Conservation (phyloP, 37 sponge, comb jelly and placozoan genomes). For the Haliclona indistincta region DNA sequence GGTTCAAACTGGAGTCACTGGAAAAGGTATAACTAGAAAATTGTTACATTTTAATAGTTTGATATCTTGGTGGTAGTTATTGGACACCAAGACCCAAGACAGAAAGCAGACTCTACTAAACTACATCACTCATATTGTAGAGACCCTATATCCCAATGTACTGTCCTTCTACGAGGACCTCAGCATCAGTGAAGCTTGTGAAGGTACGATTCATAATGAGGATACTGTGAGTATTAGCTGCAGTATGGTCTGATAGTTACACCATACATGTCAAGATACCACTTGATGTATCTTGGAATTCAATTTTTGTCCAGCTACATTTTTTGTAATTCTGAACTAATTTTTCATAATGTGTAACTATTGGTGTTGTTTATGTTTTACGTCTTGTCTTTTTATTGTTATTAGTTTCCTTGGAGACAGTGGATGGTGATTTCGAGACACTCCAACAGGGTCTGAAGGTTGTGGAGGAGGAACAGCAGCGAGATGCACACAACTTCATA, state of each 20-base stretch:
- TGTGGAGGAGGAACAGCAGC: conserved; percentile 47
- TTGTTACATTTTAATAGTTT: not conserved
- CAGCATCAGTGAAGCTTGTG: conserved; percentile 48
- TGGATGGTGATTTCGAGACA: conserved; percentile 53
- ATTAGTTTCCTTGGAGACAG: conserved; percentile 69
- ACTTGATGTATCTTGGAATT: too few species aligned
- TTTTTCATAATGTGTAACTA: not conserved
- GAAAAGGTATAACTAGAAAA: conserved; percentile 41
- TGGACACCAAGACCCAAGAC: conserved; percentile 62
- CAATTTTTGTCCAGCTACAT: too few species aligned
- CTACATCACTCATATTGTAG: conserved; percentile 74
- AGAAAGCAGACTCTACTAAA: conserved; percentile 68
- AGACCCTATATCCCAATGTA: conserved; percentile 66
- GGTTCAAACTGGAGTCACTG: conserved; percentile 82
- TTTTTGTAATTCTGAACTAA: not conserved
- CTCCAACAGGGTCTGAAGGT: conserved; percentile 62
- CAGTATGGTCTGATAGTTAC: too few species aligned
- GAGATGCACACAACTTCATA: conserved; percentile 71
- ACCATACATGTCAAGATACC: too few species aligned
- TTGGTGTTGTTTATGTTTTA: not conserved
- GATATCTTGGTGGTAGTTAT: conserved; percentile 19
- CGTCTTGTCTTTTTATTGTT: not conserved
- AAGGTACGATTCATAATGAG: conserved; percentile 27
- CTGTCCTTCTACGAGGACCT: conserved; percentile 76
- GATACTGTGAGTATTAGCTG: too few species aligned